phyloP scores from a whole-genome alignment of 2,888 invertebrate species.

The Xanthia icteritia region DNA sequence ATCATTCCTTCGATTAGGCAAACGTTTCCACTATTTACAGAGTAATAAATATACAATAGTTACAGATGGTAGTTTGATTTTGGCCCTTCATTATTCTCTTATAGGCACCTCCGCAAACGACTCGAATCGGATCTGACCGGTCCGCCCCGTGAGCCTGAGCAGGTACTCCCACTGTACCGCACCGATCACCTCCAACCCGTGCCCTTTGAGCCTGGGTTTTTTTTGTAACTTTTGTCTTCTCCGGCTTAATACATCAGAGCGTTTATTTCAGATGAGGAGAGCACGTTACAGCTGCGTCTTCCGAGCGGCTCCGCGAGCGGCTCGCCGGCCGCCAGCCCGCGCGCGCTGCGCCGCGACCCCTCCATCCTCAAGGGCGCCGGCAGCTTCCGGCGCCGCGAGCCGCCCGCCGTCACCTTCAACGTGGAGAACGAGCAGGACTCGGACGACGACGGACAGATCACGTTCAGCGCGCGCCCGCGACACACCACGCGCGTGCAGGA shows the following conservation, averaged over 20 bases:
- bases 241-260: constrained; percentile 64
- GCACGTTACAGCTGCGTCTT: constrained; percentile 76
- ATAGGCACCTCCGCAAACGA: constrained; percentile 52
- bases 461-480: constrained; percentile 82
- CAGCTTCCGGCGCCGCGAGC: constrained; percentile 78
- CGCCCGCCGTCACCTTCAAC: constrained; percentile 87
- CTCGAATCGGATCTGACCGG: constrained; percentile 35
- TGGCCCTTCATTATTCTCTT: constrained; percentile 66
- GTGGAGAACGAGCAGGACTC: constrained; percentile 86
- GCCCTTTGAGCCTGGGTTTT: constrained; percentile 34
- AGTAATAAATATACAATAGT: constrained; percentile 79
- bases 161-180: constrained; percentile 46
- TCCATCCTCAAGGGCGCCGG: constrained; percentile 79
- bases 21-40: constrained; percentile 58
- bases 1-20: constrained; percentile 60
- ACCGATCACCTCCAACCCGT: constrained; percentile 39
- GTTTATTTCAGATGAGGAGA: constrained; percentile 85
- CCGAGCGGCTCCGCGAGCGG: constrained; percentile 63
- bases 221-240: constrained; percentile 30
- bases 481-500: constrained; percentile 67
- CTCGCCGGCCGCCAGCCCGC: constrained; percentile 75
- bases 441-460: constrained; percentile 85
- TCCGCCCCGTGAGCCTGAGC: constrained; percentile 12
- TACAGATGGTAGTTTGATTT: constrained; percentile 80
- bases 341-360: constrained; percentile 77